Percentiles rank a stretch among this genome's conserved stretches.
Evolutionary conservation across 2,888 invertebrate species (phyloP).

Genomic region (Protonemura montana): DNA sequence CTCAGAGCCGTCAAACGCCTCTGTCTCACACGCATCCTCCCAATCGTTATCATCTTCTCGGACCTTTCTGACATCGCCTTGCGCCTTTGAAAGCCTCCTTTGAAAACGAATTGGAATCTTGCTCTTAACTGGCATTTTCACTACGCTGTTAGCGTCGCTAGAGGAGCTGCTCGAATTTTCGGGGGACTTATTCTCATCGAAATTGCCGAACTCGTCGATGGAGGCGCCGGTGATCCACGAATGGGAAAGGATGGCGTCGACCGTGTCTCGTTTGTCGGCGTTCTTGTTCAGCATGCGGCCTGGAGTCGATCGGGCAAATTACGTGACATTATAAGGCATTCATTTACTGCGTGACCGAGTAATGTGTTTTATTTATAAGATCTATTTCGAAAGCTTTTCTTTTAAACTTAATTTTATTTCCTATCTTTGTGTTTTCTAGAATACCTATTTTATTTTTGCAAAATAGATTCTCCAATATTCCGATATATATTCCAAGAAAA

Average conservation of each 20-base stretch:
- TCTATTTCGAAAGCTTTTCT: no score
- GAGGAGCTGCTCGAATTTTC: background rate
- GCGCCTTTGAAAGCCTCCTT: background rate
- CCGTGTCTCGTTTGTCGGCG: background rate
- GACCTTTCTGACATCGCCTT: background rate
- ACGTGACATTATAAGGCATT: no score
- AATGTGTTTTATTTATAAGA: no score
- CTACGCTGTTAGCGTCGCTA: background rate
- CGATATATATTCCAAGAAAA: no score
- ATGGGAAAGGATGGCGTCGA: background rate
- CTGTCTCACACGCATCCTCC: background rate
- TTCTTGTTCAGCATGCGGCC: background rate
- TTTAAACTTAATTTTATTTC: no score
- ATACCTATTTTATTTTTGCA: no score
- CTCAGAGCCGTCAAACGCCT: background rate
- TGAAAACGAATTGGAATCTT: no score
- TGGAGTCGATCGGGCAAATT: no score
- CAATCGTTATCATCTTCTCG: background rate
- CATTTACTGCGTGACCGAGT: no score
- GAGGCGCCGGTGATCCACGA: slow-evolving; percentile 9
- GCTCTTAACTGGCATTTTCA: no score
- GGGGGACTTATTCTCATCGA: background rate
- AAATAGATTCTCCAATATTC: no score
- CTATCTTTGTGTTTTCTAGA: no score
- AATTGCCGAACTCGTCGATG: background rate